These are phyloP conservation scores for Salarias fasciatus DNA, from an alignment of 2,797 vertebrate genomes.

Conservation along the genomic window DNA sequence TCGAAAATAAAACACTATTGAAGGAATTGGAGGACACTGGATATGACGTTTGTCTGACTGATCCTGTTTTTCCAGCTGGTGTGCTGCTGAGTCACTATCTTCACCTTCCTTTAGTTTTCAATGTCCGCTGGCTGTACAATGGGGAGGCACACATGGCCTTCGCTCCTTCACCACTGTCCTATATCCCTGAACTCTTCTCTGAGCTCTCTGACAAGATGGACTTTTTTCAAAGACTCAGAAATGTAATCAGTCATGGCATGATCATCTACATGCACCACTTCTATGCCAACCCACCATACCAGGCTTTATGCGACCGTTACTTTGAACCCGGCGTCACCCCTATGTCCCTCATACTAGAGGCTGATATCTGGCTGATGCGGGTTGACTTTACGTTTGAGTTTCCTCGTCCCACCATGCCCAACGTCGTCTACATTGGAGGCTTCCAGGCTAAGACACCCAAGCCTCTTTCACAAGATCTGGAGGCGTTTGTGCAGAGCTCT, in stretches of 20 bases:
- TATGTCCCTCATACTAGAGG: conserved; percentile 54
- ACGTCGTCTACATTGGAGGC: conserved; percentile 76
- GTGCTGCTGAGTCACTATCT: conserved; percentile 63
- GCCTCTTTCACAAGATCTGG: conserved; percentile 64
- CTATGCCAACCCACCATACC: conserved; percentile 47
- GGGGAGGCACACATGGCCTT: conserved; percentile 67
- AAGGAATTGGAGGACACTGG: conserved; percentile 46
- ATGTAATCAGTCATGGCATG: conserved; percentile 38
- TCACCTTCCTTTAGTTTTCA: conserved; percentile 67
- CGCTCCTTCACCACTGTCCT: conserved; percentile 71
- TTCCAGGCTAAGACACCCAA: conserved; percentile 69
- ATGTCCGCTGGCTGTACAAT: conserved; percentile 53
- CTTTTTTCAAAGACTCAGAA: conserved; percentile 62
- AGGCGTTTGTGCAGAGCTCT: conserved; percentile 70
- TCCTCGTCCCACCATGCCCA: conserved; percentile 78
- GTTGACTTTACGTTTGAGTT: conserved; percentile 76
- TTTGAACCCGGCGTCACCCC: conserved; percentile 50
- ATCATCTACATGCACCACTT: conserved; percentile 54
- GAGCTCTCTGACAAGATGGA: conserved; percentile 58
- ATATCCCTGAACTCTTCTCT: conserved; percentile 50
- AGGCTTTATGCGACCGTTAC: conserved; percentile 50
- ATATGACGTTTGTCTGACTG: conserved; percentile 67
- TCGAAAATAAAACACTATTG: conserved; percentile 62
- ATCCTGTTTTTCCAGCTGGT: conserved; percentile 61
- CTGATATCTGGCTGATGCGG: conserved; percentile 76